Percentiles rank a stretch among this genome's conserved stretches.
These are phyloP conservation scores for Galeopsomyia nigrocyanea DNA, from an alignment of 2,888 invertebrate species.

Conservation along the genomic window DNA sequence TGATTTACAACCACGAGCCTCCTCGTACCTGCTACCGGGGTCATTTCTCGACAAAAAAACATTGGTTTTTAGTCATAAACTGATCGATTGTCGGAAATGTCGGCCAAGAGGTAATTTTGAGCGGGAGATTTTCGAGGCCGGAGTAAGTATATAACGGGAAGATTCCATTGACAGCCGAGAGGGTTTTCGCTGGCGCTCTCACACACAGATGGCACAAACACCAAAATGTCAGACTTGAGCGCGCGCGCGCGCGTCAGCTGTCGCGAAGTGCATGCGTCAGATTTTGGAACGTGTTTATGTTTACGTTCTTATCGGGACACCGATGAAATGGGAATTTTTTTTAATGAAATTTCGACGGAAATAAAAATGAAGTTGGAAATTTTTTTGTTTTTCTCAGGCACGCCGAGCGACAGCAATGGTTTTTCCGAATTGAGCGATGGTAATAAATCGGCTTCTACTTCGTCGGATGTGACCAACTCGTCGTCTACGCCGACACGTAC, in stretches of 20 bases:
- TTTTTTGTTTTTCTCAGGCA: constrained; percentile 55
- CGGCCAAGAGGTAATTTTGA: neutral
- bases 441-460: constrained; percentile 59
- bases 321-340: too few relatives aligned
- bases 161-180: constrained; percentile 54
- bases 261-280: constrained; percentile 19
- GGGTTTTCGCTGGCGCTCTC: constrained; percentile 49
- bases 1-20: neutral
- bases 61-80: neutral
- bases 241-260: constrained; percentile 41
- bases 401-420: constrained; percentile 62
- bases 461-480: constrained; percentile 59
- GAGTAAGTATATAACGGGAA: constrained; percentile 35
- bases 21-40: neutral
- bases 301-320: too few relatives aligned
- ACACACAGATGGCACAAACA: constrained; percentile 64
- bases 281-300: neutral
- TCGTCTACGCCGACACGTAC: constrained; percentile 59
- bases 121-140: constrained; percentile 31
- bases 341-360: too few relatives aligned
- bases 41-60: too few relatives aligned
- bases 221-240: constrained; percentile 51
- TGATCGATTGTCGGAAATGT: neutral
- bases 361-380: neutral
- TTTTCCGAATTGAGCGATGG: constrained; percentile 63